phyloP scores from a whole-genome alignment of 2,888 invertebrate species.

The Hyppa rectilinea region DNA sequence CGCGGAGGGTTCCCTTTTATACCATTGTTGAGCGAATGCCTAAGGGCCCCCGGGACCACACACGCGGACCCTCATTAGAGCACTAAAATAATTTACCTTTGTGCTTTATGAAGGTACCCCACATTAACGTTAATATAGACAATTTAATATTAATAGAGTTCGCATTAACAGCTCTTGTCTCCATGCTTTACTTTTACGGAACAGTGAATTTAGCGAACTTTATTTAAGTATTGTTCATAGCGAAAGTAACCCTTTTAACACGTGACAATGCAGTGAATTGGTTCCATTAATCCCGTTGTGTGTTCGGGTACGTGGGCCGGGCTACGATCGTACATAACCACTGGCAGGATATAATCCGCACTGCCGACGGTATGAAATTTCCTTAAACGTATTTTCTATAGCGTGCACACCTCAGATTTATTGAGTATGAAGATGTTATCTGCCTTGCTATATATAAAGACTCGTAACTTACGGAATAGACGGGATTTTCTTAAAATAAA shows the following conservation, averaged over 20 bases:
- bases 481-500: conserved; percentile 37
- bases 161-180: conserved; percentile 49
- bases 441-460: conserved; percentile 25
- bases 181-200: conserved; percentile 16
- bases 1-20: conserved; percentile 73
- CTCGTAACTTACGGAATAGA: conserved; percentile 34
- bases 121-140: conserved; percentile 57
- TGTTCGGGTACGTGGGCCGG: conserved; percentile 24
- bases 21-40: conserved; percentile 72
- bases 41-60: conserved; percentile 69
- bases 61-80: conserved; percentile 76
- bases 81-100: conserved; percentile 80
- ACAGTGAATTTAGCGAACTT: conserved; percentile 18
- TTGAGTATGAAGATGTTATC: conserved; percentile 46
- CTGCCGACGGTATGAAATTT: conserved; percentile 49
- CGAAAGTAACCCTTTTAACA: conserved; percentile 7
- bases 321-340: conserved; percentile 32
- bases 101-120: conserved; percentile 63
- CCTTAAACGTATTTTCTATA: conserved; percentile 46
- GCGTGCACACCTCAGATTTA: conserved; percentile 52
- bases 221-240: conserved; percentile 13
- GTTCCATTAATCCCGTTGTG: conserved; percentile 34
- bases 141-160: conserved; percentile 66
- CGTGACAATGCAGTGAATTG: conserved; percentile 24
- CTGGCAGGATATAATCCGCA: conserved; percentile 48